A percentile compares a stretch with the other conserved stretches of the same genome.
Evolutionary conservation across 2,797 vertebrate genomes (phyloP).

Genomic region (Syndactyla subalaris): DNA sequence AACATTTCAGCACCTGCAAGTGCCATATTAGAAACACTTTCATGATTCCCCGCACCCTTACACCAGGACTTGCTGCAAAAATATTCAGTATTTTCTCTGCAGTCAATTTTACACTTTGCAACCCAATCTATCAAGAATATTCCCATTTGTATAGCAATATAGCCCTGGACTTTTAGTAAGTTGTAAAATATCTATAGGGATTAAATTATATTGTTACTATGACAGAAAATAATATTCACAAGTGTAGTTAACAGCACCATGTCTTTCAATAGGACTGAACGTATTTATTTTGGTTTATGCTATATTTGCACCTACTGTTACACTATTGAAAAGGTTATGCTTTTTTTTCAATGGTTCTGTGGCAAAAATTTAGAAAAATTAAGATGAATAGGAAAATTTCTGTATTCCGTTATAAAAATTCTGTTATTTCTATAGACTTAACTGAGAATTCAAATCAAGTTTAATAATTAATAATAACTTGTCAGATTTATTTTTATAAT

Average conservation of each 20-base stretch:
- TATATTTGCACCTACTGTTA: background rate
- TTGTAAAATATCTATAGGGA: background rate
- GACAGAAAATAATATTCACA: background rate
- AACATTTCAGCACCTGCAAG: slow-evolving; percentile 52
- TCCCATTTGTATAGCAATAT: background rate
- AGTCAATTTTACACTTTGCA: slow-evolving; percentile 57
- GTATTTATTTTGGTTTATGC: background rate
- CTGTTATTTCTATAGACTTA: background rate
- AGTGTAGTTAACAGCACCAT: background rate
- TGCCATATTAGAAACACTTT: slow-evolving; percentile 55
- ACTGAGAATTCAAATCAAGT: background rate
- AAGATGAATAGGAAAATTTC: background rate
- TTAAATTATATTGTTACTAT: background rate
- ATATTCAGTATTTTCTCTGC: slow-evolving; percentile 40
- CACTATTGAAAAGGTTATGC: background rate
- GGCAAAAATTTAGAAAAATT: background rate
- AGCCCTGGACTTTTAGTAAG: background rate
- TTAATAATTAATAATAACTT: background rate
- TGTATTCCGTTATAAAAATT: too few relatives aligned
- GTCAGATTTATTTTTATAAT: background rate
- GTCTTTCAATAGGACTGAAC: background rate
- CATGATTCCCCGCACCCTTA: background rate
- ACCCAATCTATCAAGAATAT: slow-evolving; percentile 36
- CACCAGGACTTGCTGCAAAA: slow-evolving; percentile 30
- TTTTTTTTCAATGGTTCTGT: background rate